Conservation (phyloP, 2,888 invertebrate genomes). For the Zootermopsis nevadensis region DNA sequence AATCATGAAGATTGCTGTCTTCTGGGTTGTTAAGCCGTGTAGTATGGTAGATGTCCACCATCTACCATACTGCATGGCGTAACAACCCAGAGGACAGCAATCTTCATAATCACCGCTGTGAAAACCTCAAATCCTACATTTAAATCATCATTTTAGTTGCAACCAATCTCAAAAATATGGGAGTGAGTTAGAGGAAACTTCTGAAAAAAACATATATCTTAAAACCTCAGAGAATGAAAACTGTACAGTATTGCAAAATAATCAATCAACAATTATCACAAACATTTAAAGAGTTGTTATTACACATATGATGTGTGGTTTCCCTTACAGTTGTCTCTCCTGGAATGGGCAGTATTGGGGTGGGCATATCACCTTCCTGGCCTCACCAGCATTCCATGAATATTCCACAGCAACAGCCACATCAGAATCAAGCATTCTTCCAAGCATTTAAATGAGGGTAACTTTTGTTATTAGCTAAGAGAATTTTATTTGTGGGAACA, state of each 20-base stretch:
- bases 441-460: conserved; percentile 48
- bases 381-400: conserved; percentile 5
- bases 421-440: conserved; percentile 45
- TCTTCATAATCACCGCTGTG: background rate
- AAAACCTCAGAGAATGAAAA: too few species aligned
- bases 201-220: too few species aligned
- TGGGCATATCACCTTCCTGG: background rate
- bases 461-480: background rate
- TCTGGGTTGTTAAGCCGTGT: background rate
- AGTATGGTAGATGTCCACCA: background rate
- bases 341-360: background rate
- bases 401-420: conserved; percentile 8
- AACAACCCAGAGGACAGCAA: too few species aligned
- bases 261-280: too few species aligned
- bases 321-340: conserved; percentile 5
- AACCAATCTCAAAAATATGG: too few species aligned
- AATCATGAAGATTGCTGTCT: too few species aligned
- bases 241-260: too few species aligned
- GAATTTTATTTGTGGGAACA: conserved; percentile 4
- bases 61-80: too few species aligned
- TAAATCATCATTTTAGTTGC: too few species aligned
- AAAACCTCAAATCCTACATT: background rate
- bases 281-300: too few species aligned
- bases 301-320: background rate
- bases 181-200: too few species aligned